Evolutionary conservation across 2,888 invertebrate genomes (phyloP).

Genomic region (Ormyrus thymus): DNA sequence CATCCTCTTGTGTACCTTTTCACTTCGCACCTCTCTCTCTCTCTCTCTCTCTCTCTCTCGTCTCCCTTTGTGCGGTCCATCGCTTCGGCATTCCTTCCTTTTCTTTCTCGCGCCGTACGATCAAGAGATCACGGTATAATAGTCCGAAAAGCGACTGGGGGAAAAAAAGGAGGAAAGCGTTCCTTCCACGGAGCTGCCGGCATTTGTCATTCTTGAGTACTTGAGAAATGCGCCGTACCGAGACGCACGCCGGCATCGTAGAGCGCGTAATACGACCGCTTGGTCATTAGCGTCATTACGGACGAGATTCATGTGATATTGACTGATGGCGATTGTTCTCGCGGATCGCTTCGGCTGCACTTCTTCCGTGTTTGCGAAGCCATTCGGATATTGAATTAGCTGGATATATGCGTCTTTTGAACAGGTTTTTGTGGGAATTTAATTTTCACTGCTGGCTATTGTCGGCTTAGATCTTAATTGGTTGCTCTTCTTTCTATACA

Average conservation of each 20-base stretch:
- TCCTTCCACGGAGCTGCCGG: background rate
- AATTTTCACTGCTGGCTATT: background rate
- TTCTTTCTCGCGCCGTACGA: constrained; percentile 21
- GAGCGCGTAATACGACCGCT: constrained; percentile 31
- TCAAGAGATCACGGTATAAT: constrained; percentile 46
- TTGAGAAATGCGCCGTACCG: background rate
- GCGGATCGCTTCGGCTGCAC: background rate
- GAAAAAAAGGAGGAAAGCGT: background rate
- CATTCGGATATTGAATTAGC: constrained; percentile 42
- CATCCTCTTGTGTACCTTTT: constrained; percentile 18
- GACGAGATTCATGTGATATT: constrained; percentile 52
- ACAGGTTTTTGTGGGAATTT: background rate
- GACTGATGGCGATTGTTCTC: constrained; percentile 59
- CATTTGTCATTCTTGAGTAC: constrained; percentile 20
- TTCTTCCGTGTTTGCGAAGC: constrained; percentile 20
- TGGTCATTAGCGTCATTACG: constrained; percentile 58
- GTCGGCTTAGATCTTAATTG: background rate
- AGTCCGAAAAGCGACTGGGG: constrained; percentile 24
- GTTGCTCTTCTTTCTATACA: constrained; percentile 11
- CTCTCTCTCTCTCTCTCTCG: background rate
- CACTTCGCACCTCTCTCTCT: constrained; percentile 28
- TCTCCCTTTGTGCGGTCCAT: constrained; percentile 11
- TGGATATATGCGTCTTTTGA: background rate
- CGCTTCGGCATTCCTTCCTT: constrained; percentile 39
- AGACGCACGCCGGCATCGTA: background rate